Base-by-base conservation (phyloP, 1,140 invertebrate genomes). In the Papilio glaucus region DNA sequence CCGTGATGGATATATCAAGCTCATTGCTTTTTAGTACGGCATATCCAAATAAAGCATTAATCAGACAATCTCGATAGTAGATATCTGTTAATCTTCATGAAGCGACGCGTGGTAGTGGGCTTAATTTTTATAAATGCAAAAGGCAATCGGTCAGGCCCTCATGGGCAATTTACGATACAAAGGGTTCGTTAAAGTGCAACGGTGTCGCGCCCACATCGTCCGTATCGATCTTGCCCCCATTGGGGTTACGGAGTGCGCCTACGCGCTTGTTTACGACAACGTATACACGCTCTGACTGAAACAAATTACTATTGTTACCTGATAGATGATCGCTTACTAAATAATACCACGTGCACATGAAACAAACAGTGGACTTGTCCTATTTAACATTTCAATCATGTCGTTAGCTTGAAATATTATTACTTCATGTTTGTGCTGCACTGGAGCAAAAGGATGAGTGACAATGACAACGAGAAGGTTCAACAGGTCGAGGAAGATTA, bases 161-260 rank as follows among this genome's bases (percentile, higher is more conserved):
- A 85, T 88, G 76, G 83, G 77, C 83, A 89, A 89, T 91, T 88
- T 85, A 87, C 71, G 77, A 77, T 79, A 90, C 86, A 89, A 90
- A 90, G 87, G 87, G 88, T 83, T 90, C 85, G 80, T 88, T 85
- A 87, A 80, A 73, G 74, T 76, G 74, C 78, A 84, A 78, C 82
- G 77, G 71, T 78, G 77, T 80, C 69, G 77, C 82, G 84, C 89
- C 89, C 89, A 90, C 89, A 87, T 87, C 57, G 73, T 73, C 60
- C 71, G 80, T 68, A 89, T 91, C 87, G 86, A 90, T 89, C 84
- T 83, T 82, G 82, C 89, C 89, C 85, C 82, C 84, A 91, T 90
- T 81, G 84, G 80, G 72, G 79, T 76, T 82, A 84, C 71, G 74
- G 76, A 73, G 61, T 83, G 84, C 83, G 85, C 87, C 88, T 83